Conservation (phyloP, 2,888 invertebrate genomes). For the Lithophane ornitopus region DNA sequence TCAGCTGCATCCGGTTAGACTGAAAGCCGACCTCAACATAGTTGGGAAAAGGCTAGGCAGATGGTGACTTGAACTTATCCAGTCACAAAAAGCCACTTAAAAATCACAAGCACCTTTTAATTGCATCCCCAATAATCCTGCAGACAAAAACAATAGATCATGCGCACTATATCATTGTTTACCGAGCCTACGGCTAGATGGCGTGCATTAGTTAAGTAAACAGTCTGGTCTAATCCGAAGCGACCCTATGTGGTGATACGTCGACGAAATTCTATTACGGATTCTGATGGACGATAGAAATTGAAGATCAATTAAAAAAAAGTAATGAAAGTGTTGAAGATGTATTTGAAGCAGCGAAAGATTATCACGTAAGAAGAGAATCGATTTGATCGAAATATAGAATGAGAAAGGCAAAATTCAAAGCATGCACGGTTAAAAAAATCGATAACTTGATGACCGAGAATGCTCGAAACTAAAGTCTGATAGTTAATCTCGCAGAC, state of each 20-base stretch:
- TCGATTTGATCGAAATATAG: neutral
- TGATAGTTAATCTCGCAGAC: too few relatives aligned
- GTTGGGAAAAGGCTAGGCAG: too few relatives aligned
- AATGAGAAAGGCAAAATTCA: neutral
- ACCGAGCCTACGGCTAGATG: slow-evolving; percentile 86
- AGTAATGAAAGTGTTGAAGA: neutral
- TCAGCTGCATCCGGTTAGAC: too few relatives aligned
- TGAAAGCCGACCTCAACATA: too few relatives aligned
- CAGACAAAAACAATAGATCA: slow-evolving; percentile 83
- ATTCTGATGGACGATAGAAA: slow-evolving; percentile 33
- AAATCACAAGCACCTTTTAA: slow-evolving; percentile 63
- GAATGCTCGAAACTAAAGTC: neutral
- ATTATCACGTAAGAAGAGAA: neutral
- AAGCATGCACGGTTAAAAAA: neutral
- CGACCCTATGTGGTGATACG: slow-evolving; percentile 44
- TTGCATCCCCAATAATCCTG: slow-evolving; percentile 77
- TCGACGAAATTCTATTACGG: slow-evolving; percentile 26
- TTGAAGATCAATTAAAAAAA: neutral
- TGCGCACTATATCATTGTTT: slow-evolving; percentile 74
- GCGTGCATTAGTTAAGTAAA: slow-evolving; percentile 89
- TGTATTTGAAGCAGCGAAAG: neutral
- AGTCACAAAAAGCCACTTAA: slow-evolving; percentile 11
- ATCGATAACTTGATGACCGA: neutral
- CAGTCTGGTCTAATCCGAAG: slow-evolving; percentile 80
- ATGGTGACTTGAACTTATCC: neutral